Evolutionary conservation across 2,113 vertebrate species (phyloP), one percentile per base, ranked within the genome.

Genomic region (Corythornis madagascariensis): DNA sequence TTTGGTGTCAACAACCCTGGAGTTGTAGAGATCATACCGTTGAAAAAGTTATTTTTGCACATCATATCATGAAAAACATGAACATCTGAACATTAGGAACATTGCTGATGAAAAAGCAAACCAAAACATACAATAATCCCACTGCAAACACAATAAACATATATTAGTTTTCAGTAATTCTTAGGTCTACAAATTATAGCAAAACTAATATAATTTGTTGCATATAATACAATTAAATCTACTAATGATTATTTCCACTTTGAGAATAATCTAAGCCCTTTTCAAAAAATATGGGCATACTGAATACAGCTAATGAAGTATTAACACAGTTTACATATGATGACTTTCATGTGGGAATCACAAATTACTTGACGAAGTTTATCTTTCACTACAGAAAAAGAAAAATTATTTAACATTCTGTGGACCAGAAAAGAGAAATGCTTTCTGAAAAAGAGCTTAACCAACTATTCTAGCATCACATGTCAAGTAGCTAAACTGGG

Each of bases 401-500:
- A 69, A 90, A 48, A 25, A 43, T 73, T 81, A 86, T 53, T 88
- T 69, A 91, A 84, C 57, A 76, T 75, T 90, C 48, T 76, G 55
- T 21, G 26, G 42, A 76, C 31, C 26, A 90, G 59, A 87, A 82
- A 85, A 89, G 28, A 33, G 9, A 76, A 64, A n/a, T 0, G 3
- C n/a, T 22, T 52, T 89, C 83, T 74, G 72, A 66, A 73, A 93
- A 67, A 65, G 48, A 22, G 45, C 88, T 56, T 83, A 89, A 89
- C 33, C 42, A 88, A 72, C 61, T 75, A 55, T 72, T 53, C 70
- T 65, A 95, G 33, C 38, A 61, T 47, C 77, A 87, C 55, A 89
- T 50, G 65, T 71, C 35, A 94, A 92, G 77, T 21, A 86, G 69
- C 80, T 89, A 73, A 90, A 89, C 77, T 89, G 70, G 90, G 74